These are phyloP conservation scores for Flexamia atlantica DNA, from an alignment of 2,888 invertebrate genomes.

Conservation along the genomic window DNA sequence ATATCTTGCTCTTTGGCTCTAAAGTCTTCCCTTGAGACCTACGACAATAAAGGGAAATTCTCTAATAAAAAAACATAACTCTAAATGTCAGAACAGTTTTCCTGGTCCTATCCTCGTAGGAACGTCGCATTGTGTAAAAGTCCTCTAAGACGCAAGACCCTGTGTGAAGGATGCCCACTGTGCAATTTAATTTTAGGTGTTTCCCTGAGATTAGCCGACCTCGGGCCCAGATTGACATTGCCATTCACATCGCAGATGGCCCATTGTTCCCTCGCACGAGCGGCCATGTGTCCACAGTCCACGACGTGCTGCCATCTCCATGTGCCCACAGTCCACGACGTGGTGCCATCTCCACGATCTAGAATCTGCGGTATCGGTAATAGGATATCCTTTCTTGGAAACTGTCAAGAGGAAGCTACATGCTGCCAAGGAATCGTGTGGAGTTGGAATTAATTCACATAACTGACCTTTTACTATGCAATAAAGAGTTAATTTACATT, in stretches of 20 bases:
- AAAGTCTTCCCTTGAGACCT: too few relatives aligned
- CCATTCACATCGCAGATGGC: slow-evolving; percentile 30
- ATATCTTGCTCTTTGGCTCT: too few relatives aligned
- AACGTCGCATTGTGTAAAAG: too few relatives aligned
- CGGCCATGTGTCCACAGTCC: neutral
- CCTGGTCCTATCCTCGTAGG: too few relatives aligned
- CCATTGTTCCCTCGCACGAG: slow-evolving; percentile 15
- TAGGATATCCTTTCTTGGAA: slow-evolving; percentile 14
- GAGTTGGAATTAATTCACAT: too few relatives aligned
- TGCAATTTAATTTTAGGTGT: slow-evolving; percentile 30
- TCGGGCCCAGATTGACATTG: slow-evolving; percentile 9
- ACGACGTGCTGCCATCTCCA: neutral
- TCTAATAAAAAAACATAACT: too few relatives aligned
- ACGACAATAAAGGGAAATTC: too few relatives aligned
- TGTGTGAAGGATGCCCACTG: neutral
- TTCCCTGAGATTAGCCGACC: slow-evolving; percentile 29
- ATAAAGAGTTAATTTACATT: too few relatives aligned
- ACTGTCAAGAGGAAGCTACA: neutral
- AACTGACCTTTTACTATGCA: too few relatives aligned
- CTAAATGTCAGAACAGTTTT: too few relatives aligned
- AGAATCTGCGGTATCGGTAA: slow-evolving; percentile 1
- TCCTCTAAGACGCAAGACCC: neutral
- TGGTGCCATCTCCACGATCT: neutral
- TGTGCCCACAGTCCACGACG: neutral
- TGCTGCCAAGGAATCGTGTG: too few relatives aligned